Conservation (phyloP, 2,113 vertebrate genomes). For the Campylorhamphus procurvoides region DNA sequence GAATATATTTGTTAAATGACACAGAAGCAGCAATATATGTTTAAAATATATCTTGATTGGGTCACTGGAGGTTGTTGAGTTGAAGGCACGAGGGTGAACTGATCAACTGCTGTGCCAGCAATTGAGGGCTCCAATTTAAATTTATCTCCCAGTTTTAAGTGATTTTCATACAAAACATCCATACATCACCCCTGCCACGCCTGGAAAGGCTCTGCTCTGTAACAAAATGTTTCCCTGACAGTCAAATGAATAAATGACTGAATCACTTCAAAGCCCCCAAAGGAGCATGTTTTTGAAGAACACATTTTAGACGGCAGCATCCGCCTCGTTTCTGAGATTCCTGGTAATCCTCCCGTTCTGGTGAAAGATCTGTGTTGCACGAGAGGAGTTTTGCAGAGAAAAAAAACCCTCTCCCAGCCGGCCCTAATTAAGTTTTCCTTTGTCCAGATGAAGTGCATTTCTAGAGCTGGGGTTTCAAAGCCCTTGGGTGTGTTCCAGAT, state of each 20-base stretch:
- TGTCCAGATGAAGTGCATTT: neutral
- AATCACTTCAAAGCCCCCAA: neutral
- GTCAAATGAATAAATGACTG: neutral
- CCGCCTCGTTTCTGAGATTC: neutral
- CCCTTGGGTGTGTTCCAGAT: neutral
- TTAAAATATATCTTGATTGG: constrained; percentile 6
- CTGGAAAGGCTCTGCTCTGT: constrained; percentile 5
- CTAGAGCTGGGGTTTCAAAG: neutral
- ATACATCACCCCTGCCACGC: neutral
- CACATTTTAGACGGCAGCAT: neutral
- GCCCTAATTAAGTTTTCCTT: neutral
- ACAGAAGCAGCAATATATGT: neutral
- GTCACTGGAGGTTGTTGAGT: neutral
- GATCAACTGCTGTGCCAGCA: constrained; percentile 1
- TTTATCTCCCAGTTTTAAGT: neutral
- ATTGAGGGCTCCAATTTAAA: neutral
- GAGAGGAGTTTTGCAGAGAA: neutral
- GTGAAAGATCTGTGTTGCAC: neutral
- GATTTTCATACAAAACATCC: neutral
- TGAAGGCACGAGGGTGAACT: neutral
- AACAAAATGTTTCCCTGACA: neutral
- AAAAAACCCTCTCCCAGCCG: neutral
- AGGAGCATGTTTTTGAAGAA: neutral
- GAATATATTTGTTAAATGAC: neutral
- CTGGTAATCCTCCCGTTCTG: neutral